Evolutionary conservation across 2,113 vertebrate species (phyloP).

Genomic region (human): GRCh38 chr3:107045001-107045500

Average conservation of each 20-base stretch:
- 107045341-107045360: background rate
- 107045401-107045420: background rate
- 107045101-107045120: background rate
- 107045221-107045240: constrained; percentile 58
- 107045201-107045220: constrained; percentile 43
- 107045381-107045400: background rate
- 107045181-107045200: background rate
- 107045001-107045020: background rate
- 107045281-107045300: constrained; percentile 33
- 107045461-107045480: background rate
- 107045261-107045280: constrained; percentile 47
- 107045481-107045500: background rate
- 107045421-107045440: background rate
- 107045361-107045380: background rate
- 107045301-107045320: constrained; percentile 35
- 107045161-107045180: background rate
- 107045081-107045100: constrained; percentile 6
- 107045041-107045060: background rate
- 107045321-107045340: background rate
- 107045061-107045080: background rate
- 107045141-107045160: constrained; percentile 47
- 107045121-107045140: background rate
- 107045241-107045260: constrained; percentile 46
- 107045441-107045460: background rate
- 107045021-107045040: background rate